Conservation (phyloP, 2,797 vertebrate species). For the Antennarius maculatus region DNA sequence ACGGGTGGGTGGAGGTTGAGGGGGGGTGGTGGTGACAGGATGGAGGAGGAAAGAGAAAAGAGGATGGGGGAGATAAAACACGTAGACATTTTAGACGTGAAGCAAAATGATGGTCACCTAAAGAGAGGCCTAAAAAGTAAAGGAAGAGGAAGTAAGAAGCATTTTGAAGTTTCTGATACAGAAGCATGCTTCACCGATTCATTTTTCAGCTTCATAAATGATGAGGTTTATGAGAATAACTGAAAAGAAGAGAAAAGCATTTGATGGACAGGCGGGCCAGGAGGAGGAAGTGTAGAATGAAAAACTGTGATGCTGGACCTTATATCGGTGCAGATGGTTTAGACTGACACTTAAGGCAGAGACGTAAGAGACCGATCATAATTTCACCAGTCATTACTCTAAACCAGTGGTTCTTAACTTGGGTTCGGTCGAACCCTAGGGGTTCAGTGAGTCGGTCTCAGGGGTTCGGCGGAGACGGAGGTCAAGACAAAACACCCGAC, state of each 20-base stretch:
- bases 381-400: conserved; percentile 46
- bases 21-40: conserved; percentile 47
- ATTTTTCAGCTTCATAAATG: conserved; percentile 48
- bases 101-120: conserved; percentile 45
- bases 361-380: conserved; percentile 36
- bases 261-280: conserved; percentile 49
- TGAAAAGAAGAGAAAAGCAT: conserved; percentile 26
- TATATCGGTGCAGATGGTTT: conserved; percentile 17
- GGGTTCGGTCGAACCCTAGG: too few species aligned
- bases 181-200: conserved; percentile 59
- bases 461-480: too few species aligned
- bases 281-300: conserved; percentile 42
- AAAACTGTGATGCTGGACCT: conserved; percentile 26
- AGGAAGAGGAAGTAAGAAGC: conserved; percentile 30
- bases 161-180: conserved; percentile 60
- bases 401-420: too few species aligned
- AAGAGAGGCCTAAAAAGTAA: conserved; percentile 6
- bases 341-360: conserved; percentile 26
- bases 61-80: conserved; percentile 49
- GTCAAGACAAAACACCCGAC: too few species aligned
- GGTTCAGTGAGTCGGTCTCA: too few species aligned
- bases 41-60: conserved; percentile 41
- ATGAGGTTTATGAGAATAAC: conserved; percentile 45
- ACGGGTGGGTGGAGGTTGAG: conserved; percentile 14
- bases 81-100: conserved; percentile 27